Conservation (phyloP, 2,113 vertebrate genomes). For the Hylia prasina region DNA sequence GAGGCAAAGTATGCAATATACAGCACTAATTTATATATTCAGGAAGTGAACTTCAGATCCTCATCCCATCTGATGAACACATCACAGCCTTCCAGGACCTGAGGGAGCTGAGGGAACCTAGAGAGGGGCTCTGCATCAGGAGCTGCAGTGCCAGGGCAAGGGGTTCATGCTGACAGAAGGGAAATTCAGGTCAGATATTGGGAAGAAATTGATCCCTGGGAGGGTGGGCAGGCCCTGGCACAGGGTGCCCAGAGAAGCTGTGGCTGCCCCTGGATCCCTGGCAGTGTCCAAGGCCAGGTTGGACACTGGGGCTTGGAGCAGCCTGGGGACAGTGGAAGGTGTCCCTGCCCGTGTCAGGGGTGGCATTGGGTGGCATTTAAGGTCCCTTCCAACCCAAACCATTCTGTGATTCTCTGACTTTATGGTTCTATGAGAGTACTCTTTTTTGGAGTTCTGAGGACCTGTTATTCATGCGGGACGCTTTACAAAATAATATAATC, state of each 20-base stretch:
- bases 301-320: neutral
- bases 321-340: neutral
- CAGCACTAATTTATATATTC: neutral
- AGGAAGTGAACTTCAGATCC: neutral
- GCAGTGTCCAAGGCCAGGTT: neutral
- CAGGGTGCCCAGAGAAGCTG: neutral
- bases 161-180: neutral
- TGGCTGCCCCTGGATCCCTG: neutral
- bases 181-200: too few relatives aligned
- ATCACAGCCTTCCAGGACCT: neutral
- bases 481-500: neutral
- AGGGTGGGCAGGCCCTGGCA: neutral
- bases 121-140: neutral
- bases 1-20: neutral
- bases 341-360: neutral
- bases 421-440: neutral
- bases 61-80: neutral
- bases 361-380: accelerated
- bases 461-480: neutral
- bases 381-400: neutral
- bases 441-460: neutral
- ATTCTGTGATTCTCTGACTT: neutral
- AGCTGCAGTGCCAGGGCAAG: neutral
- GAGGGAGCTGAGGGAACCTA: neutral
- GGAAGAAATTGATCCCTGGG: accelerated